Base-by-base conservation (phyloP, 2,113 vertebrate genomes). In the Scytalopus superciliaris region DNA sequence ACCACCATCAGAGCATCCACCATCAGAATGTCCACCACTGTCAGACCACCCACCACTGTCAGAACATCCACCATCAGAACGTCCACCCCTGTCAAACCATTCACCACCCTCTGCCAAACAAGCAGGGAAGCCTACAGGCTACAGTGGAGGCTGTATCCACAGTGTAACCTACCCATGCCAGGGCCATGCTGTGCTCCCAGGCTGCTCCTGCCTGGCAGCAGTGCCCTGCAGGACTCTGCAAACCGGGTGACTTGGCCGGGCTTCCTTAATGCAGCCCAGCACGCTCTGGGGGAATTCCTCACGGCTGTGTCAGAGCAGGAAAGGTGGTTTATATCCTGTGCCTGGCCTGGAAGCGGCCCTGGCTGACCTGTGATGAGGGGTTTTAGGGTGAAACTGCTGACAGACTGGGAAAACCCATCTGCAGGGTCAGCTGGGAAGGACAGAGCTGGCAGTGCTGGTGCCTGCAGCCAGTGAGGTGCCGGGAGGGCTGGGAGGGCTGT, bases 281-380 rank as follows among this genome's bases (percentile, higher is more conserved):
- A 11, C 3, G 0, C 35, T 88, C 37, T 19, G 52, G 89, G 94
- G 95, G 95, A 96, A 97, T 96, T 97, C 95, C 95, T 92, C 62
- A 50, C 5, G 79, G 55, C 88, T 79, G 78, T 42, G 56, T 96
- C 91, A 86, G 42, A 91, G 96, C 96, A 98, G 97, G 96, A 98
- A 98, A 98, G 94, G 97, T 96, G 97, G 89, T 24, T 95, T 90
- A 89, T 96, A 83, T 97, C 97, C 97, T 96, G 95, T 90, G 73
- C 57, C 52, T 78, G 84, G 74, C 76, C 75, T 63, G 83, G 77
- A 96, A 89, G 52, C 8, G 25, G 75, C 69, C 66, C 86, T 10
- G 17, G 27, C 60, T 82, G 91, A 83, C 82, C 89, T 23, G 83
- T 42, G 5, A 57, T 25, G 83, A 66, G 57, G 77, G 53, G 42